Evolutionary conservation across 2,797 vertebrate species (phyloP), one percentile per base, ranked within the genome.

Genomic region (Tragopan temminckii): DNA sequence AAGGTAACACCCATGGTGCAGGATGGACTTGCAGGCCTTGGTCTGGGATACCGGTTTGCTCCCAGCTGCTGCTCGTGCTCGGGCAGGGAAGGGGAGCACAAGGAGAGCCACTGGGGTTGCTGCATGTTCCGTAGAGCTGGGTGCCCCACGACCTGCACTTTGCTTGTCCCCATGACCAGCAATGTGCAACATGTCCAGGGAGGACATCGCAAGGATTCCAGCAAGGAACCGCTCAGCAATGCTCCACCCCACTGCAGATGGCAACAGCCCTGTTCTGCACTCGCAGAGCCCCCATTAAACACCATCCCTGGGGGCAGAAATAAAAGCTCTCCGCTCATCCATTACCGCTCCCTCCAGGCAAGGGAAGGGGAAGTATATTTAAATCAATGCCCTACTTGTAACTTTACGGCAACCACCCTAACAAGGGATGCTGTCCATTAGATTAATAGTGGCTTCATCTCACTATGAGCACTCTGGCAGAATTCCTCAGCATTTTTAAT

Each of bases 291-390:
- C 24, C 69, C 79, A 63, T 88, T 67, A 77, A 93, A 35, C 91
- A 80, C 24, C 46, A 35, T 24, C 88, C 79, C 0, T 5, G 3
- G 42, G 69, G 62, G 63, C 86, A 80, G 72, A n/a, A 89, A 80
- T 48, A 40, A 90, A 87, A 88, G 66, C 84, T 80, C 88, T 83
- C 72, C 89, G 85, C 76, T 88, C 69, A 66, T 63, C 59, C 72
- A 59, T 76, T 63, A 79, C 76, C 6, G 12, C 0, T 0, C 48
- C 85, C 84, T 89, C 85, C 83, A 85, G 81, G 77, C 81, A 76
- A 78, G 24, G 50, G 79, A 83, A 89, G 40, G 7, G 11, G 20
- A 82, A 71, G 59, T 55, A 21, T 75, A 67, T 79, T 89, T 80
- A 80, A 94, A 92, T 76, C 89, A 78, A 52, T 81, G 82, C 40